phyloP scores from a whole-genome alignment of 2,888 invertebrate species.

The Cephus nigrinus region DNA sequence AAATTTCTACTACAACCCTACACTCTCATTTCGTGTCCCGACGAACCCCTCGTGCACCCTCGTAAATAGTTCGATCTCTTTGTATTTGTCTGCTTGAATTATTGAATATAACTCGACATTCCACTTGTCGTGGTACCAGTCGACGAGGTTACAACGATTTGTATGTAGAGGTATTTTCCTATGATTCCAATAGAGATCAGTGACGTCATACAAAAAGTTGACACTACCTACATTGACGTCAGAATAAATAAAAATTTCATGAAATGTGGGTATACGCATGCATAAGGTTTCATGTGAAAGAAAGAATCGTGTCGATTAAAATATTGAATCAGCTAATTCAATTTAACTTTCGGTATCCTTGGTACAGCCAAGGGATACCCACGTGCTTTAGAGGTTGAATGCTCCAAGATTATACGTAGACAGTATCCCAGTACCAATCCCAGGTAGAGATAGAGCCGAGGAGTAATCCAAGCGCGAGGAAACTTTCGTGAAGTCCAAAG shows the following conservation, averaged over 20 bases:
- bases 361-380: neutral
- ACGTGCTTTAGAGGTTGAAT: neutral
- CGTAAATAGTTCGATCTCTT: neutral
- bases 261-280: neutral
- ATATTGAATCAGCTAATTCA: neutral
- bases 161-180: neutral
- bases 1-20: neutral
- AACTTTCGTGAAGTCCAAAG: neutral
- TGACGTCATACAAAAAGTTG: neutral
- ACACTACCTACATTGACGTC: neutral
- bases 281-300: neutral
- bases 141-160: neutral
- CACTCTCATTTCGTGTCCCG: neutral
- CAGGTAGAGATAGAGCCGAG: neutral
- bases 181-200: neutral
- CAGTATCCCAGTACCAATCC: neutral
- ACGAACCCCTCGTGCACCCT: neutral
- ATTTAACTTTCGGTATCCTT: neutral
- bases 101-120: neutral
- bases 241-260: neutral
- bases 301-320: neutral
- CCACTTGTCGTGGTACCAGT: neutral
- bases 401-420: neutral
- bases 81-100: neutral
- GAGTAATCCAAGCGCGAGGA: neutral